Evolutionary conservation across 2,888 invertebrate species (phyloP).

Genomic region (Tachystola acroxantha): DNA sequence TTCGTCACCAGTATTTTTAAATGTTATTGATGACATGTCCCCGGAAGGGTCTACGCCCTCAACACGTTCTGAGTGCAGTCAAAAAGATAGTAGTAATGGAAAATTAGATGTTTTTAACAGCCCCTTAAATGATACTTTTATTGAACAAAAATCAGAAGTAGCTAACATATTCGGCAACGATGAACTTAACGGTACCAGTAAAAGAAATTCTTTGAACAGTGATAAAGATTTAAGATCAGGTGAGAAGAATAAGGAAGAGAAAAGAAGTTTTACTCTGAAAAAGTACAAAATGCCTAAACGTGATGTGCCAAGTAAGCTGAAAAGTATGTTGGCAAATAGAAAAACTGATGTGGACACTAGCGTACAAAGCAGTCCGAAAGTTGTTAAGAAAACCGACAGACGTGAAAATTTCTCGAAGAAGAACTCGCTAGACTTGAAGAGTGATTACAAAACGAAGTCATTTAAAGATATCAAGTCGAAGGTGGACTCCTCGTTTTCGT

Average conservation of each 20-base stretch:
- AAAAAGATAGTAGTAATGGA: slow-evolving; percentile 57
- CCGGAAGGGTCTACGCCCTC: slow-evolving; percentile 81
- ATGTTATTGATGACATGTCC: slow-evolving; percentile 83
- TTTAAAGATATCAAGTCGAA: slow-evolving; percentile 94
- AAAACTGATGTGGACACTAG: slow-evolving; percentile 72
- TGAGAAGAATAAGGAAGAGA: slow-evolving; percentile 73
- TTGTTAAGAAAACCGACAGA: slow-evolving; percentile 80
- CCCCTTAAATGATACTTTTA: slow-evolving; percentile 41
- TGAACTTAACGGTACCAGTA: slow-evolving; percentile 58
- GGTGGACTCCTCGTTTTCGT: slow-evolving; percentile 79
- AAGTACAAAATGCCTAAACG: slow-evolving; percentile 89
- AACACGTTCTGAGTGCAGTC: slow-evolving; percentile 71
- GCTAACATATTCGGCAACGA: slow-evolving; percentile 41
- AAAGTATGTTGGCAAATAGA: slow-evolving; percentile 81
- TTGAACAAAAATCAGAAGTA: slow-evolving; percentile 39
- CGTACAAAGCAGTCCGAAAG: slow-evolving; percentile 79
- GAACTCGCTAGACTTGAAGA: slow-evolving; percentile 84
- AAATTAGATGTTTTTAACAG: slow-evolving; percentile 48
- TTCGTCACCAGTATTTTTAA: slow-evolving; percentile 66
- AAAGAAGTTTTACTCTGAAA: slow-evolving; percentile 76
- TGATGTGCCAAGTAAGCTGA: slow-evolving; percentile 86
- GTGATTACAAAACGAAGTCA: slow-evolving; percentile 83
- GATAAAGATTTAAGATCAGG: slow-evolving; percentile 52
- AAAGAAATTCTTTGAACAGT: slow-evolving; percentile 64
- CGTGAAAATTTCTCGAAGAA: slow-evolving; percentile 81